Evolutionary conservation across 2,113 vertebrate genomes (phyloP).

Genomic region (Steatornis caripensis): DNA sequence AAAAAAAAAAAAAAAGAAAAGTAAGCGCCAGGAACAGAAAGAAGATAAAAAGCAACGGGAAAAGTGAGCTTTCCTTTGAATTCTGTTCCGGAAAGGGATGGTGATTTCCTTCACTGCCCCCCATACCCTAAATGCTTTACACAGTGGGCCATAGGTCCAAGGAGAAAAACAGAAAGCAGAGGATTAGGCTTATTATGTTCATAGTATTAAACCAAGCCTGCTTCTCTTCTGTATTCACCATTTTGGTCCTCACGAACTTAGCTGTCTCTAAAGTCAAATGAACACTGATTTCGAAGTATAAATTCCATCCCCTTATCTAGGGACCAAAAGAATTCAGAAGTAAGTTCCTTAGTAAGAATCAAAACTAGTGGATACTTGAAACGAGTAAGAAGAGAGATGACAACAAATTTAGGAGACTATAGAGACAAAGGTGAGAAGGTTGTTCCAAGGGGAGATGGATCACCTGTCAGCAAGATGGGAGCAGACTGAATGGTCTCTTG

Average conservation of each 20-base stretch:
- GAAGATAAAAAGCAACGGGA: constrained; percentile 12
- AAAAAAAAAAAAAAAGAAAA: neutral
- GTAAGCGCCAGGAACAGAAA: neutral
- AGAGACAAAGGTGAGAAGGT: neutral
- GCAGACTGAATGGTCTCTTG: neutral
- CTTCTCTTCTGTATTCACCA: neutral
- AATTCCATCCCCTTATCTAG: neutral
- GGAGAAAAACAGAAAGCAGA: neutral
- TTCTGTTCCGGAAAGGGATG: neutral
- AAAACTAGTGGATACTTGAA: neutral
- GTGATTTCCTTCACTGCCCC: neutral
- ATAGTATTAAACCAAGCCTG: neutral
- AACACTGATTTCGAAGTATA: neutral
- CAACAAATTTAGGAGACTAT: neutral
- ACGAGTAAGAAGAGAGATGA: neutral
- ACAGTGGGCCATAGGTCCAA: neutral
- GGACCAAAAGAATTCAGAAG: neutral
- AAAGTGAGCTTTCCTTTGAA: neutral
- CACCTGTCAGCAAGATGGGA: neutral
- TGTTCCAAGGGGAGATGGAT: neutral
- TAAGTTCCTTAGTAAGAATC: neutral
- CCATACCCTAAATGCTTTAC: neutral
- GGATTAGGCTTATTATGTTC: neutral
- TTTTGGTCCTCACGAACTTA: neutral
- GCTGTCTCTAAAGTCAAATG: neutral